Evolutionary conservation across 2,113 vertebrate species (phyloP), one percentile per base, ranked within the genome.

Genomic region (Loxodonta africana): DNA sequence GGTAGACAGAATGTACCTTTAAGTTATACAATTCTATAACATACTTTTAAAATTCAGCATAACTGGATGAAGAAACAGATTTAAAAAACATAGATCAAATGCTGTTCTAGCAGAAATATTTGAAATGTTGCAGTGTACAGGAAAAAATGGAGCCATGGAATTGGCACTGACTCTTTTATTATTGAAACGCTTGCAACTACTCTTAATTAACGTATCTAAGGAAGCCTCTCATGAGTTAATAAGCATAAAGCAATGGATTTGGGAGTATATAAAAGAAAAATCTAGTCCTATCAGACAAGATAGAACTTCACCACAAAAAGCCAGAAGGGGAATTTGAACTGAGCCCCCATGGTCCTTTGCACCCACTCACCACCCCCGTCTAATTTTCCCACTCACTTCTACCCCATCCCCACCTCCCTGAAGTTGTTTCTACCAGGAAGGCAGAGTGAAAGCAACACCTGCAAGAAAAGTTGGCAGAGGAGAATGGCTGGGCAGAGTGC

Each of bases 381-480:
- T 26, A 48, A 0, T 6, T 57, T 37, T 25, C 30, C 4, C 18
- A 5, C 6, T 28, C 73, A 23, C 77, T 53, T 7, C 15, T 53
- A 30, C 5, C 44, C 14, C 11, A 51, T 33, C 67, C 48, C 28
- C 30, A 23, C 28, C 15, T 37, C 46, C 69, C 5, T 0, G 76
- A 9, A 41, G 41, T 41, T 67, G 2, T 84, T 78, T 71, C 18
- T 33, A 10, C 1, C 4, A 26, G 20, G 8, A 77, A 46, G 80
- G 14, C 3, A 2, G 7, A 65, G 0, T 14, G 8, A 60, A 1
- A 83, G 1, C 1, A 18, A 2, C 77, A 46, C 37, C 21, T 33
- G 9, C 11, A 30, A 53, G 51, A 41, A 65, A 71, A 67, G 15
- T 48, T 51, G 33, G 15, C 4, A 11, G 37, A 48, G 78, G 48